Conservation (phyloP, 2,797 vertebrate genomes). For the Muscicapa comitata region DNA sequence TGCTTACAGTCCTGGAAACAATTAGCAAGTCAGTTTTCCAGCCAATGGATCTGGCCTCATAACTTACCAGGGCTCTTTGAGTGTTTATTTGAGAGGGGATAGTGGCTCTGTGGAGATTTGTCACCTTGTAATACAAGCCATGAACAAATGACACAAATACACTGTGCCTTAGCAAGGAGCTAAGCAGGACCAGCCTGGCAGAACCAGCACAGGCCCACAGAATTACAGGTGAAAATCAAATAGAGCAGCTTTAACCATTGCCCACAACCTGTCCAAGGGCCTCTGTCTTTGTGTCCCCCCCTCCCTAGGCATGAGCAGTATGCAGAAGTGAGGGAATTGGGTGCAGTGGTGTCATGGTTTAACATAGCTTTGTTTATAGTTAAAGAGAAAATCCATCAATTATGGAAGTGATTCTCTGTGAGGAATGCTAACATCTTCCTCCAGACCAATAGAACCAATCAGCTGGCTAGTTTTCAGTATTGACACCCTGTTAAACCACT, state of each 20-base stretch:
- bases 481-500: background rate
- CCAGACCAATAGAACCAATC: background rate
- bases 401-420: too few species aligned
- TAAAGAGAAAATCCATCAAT: background rate
- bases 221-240: background rate
- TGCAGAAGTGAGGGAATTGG: background rate
- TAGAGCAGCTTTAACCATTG: background rate
- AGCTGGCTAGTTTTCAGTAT: background rate
- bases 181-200: background rate
- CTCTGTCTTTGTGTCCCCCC: background rate
- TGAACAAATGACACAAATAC: background rate
- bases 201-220: background rate
- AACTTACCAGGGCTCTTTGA: background rate
- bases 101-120: background rate
- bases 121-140: background rate
- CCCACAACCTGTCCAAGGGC: background rate
- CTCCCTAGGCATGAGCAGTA: rapidly evolving
- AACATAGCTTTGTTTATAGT: background rate
- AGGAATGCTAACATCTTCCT: background rate
- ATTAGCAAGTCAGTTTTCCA: background rate
- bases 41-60: rapidly evolving
- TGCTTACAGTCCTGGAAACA: background rate
- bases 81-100: background rate
- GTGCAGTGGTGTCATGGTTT: background rate
- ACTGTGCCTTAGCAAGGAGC: background rate